Evolutionary conservation across 2,888 invertebrate species (phyloP), one percentile per base, ranked within the genome.

Genomic region (Mimachlamys varia): DNA sequence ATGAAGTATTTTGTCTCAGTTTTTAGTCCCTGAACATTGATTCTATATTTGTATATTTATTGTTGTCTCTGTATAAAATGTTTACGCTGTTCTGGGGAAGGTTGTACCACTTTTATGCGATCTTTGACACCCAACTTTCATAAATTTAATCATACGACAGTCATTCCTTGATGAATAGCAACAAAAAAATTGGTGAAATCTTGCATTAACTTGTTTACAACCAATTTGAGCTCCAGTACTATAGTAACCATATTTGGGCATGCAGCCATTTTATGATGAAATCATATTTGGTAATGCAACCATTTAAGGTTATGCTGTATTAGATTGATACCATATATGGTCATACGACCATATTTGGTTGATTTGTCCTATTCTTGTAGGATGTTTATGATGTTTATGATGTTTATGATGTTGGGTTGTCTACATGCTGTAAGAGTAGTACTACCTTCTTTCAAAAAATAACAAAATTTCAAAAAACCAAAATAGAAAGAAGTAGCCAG

Each of bases 401-500:
- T n/a, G n/a, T n/a, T n/a, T n/a, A 58, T 58, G 58, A 58, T 76
- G 76, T 76, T 76, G 12, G 76, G 76, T 76, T 76, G 76, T 76
- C 76, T 10, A 12, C 33, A n/a, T 76, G 33, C 76, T 7, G 76
- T 76, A 76, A 76, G 33, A 76, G 76, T 76, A 10, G 76, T 76
- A 76, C 76, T 13, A 15, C 33, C 76, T 76, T 76, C 76, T 76
- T 76, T 33, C 4, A 76, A 76, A 76, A 76, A 76, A n/a, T n/a
- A 76, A 76, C 76, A 76, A 76, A 76, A 27, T 27, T 76, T 33
- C 33, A 76, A 76, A 76, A 76, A 76, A 76, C 76, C 76, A 76
- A 76, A 76, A 76, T 76, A 76, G 12, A 76, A 76, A 76, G 76
- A 76, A 76, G 76, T 76, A 76, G 76, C 76, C 76, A 76, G 76